Conservation (phyloP, 2,797 vertebrate genomes). For the Syncerus caffer region DNA sequence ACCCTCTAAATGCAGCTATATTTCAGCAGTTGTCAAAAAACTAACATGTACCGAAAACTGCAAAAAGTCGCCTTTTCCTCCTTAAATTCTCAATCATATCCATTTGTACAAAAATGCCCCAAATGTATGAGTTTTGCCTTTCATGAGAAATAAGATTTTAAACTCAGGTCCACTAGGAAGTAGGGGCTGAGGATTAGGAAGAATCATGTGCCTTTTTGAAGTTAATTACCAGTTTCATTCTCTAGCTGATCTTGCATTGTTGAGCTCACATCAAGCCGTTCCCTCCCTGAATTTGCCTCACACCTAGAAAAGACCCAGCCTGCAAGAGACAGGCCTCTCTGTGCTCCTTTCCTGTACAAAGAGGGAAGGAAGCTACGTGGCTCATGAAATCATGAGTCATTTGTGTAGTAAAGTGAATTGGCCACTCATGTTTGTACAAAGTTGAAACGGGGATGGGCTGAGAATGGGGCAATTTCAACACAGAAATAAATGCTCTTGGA, state of each 20-base stretch:
- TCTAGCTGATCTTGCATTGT: background rate
- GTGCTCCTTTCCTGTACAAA: background rate
- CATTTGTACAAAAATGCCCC: background rate
- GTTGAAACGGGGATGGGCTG: background rate
- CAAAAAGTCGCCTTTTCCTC: background rate
- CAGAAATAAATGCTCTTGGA: background rate
- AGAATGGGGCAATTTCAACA: background rate
- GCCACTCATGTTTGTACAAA: background rate
- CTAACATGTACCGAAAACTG: background rate
- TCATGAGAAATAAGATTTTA: background rate
- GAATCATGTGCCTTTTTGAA: background rate
- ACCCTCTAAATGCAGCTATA: background rate
- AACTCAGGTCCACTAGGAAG: background rate
- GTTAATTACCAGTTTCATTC: too few relatives aligned
- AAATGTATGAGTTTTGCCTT: background rate
- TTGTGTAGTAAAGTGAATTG: background rate
- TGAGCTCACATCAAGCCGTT: background rate
- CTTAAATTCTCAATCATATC: background rate
- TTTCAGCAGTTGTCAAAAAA: background rate
- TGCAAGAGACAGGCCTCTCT: background rate
- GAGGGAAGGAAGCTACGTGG: background rate
- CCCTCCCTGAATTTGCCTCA: background rate
- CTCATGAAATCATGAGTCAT: slow-evolving; percentile 24
- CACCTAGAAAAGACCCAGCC: background rate
- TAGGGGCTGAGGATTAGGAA: background rate